Percentiles rank a stretch among this genome's conserved stretches.
phyloP scores from a whole-genome alignment of 2,113 vertebrate genomes.

The Ciconia stormi region DNA sequence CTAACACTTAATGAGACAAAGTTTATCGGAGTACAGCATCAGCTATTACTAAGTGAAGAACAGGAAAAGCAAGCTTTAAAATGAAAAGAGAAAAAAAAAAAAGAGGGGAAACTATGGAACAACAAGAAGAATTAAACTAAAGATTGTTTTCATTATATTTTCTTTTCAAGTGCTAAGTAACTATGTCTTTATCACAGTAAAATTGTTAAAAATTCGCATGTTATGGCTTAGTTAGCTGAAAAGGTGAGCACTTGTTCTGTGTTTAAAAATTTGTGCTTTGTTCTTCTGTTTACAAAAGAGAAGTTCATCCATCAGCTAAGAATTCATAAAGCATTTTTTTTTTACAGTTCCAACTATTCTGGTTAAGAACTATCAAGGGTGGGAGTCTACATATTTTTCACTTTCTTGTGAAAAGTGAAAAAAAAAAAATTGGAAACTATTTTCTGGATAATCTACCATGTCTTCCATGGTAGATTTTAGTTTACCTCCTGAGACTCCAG shows the following conservation, averaged over 20 bases:
- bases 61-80: background rate
- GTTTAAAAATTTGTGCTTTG: background rate
- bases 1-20: conserved; percentile 60
- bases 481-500: background rate
- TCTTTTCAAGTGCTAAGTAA: background rate
- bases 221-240: background rate
- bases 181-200: background rate
- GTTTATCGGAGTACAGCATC: conserved; percentile 60
- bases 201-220: background rate
- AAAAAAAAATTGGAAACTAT: background rate
- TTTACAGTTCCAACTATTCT: background rate
- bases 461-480: background rate
- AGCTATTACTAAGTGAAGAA: conserved; percentile 17
- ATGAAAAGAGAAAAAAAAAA: background rate
- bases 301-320: background rate
- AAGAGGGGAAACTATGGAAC: background rate
- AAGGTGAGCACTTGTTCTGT: background rate
- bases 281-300: background rate
- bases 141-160: background rate
- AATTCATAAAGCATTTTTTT: background rate
- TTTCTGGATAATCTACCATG: background rate
- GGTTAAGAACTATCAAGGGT: background rate
- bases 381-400: fast-evolving
- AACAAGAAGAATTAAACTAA: background rate
- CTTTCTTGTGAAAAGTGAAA: background rate